Base-by-base conservation (phyloP, 1,140 invertebrate genomes). In the Elymnias hypermnestra region DNA sequence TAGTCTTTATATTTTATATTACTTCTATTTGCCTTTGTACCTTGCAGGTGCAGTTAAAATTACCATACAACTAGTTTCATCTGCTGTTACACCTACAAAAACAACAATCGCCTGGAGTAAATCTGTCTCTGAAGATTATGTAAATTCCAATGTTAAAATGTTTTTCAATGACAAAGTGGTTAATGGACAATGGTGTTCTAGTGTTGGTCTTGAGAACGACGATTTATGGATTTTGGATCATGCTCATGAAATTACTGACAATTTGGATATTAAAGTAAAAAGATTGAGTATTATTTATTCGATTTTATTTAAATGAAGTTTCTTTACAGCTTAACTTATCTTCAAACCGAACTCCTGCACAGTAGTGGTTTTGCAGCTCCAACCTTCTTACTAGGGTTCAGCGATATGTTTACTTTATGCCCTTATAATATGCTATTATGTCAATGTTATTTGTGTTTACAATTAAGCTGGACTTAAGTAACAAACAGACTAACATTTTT, bases 31-130 rank as follows among this genome's bases (percentile, higher is more conserved):
- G 21, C 2, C n/a, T 29, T 38, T 17, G 13, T n/a, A 19, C 13
- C 2, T 29, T 39, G 1, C 52, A 73, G 83, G 68, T 49, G 88
- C 76, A 43, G 87, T 70, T 6, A 78, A 75, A 63, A 77, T 53
- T 7, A 86, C 54, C 49, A 53, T 58, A 26, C 83, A 77, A 33
- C 57, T 67, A 57, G 85, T 78, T 48, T 89, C 83, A 44, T 83
- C 63, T 37, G 69, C 63, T 28, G 65, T 85, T 3, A 86, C 61
- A 38, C 72, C 51, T 38, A 50, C 42, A 17, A 87, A 66, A 76
- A 83, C 86, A 23, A 83, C 81, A 15, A 53, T 74, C 44, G 78
- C 70, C 54, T 87, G 83, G 36, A 87, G 56, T 53, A 87, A 70
- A 66, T 63, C 63, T 65, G 78, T 88, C 68, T 76, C 53, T 59